These are phyloP conservation scores for Steatocranus sp. DNA, from an alignment of 2,797 vertebrate genomes.

Conservation along the genomic window DNA sequence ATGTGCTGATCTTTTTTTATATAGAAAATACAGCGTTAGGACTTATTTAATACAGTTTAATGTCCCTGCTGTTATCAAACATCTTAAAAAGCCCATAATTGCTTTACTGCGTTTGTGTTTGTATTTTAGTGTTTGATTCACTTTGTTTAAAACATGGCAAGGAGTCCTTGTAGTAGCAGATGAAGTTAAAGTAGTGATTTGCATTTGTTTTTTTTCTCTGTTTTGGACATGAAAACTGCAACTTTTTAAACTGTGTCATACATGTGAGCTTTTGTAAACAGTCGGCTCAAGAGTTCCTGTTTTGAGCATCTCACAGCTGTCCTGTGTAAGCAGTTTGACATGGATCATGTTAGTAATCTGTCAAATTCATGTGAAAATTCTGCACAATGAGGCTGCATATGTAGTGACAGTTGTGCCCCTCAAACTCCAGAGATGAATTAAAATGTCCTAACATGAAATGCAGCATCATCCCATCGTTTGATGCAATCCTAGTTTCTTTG, in stretches of 20 bases:
- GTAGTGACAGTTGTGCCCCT: neutral
- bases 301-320: conserved; percentile 1
- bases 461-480: neutral
- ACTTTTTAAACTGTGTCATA: neutral
- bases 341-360: neutral
- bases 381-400: neutral
- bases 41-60: neutral
- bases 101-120: neutral
- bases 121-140: neutral
- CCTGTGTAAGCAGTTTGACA: neutral
- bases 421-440: neutral
- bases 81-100: neutral
- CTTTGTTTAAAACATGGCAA: neutral
- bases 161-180: neutral
- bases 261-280: neutral
- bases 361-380: neutral
- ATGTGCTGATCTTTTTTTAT: neutral
- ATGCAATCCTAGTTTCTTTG: neutral
- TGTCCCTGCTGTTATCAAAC: neutral
- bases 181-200: neutral
- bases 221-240: neutral
- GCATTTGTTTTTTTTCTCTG: neutral
- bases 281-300: neutral
- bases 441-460: neutral
- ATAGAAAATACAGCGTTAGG: neutral